Evolutionary conservation across 2,888 invertebrate genomes (phyloP).

Genomic region (Eupelmus urozonus): DNA sequence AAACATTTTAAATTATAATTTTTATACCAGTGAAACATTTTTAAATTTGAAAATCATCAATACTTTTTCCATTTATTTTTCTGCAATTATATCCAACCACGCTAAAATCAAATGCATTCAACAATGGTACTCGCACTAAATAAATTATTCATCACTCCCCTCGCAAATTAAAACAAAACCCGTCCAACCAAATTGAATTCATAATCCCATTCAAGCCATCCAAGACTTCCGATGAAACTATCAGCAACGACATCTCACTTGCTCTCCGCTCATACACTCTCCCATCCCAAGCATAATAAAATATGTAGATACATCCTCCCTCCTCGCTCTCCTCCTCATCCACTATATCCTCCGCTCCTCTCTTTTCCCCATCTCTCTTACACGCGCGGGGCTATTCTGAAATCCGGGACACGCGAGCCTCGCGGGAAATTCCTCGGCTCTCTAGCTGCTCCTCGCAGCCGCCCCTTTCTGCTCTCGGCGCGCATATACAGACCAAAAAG

Average conservation of each 20-base stretch:
- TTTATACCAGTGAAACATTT: too few relatives aligned
- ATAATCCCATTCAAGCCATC: too few relatives aligned
- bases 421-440: constrained; percentile 75
- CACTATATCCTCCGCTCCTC: not conserved
- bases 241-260: not conserved
- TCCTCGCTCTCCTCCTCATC: not conserved
- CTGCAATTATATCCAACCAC: too few relatives aligned
- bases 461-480: constrained; percentile 62
- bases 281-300: constrained; percentile 61
- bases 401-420: constrained; percentile 76
- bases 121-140: too few relatives aligned
- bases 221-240: not conserved
- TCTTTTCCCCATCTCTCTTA: constrained; percentile 22
- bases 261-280: not conserved
- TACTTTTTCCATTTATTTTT: too few relatives aligned
- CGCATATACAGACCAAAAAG: constrained; percentile 55
- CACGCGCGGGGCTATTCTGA: constrained; percentile 61
- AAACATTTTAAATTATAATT: too few relatives aligned
- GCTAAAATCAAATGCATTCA: too few relatives aligned
- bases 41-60: too few relatives aligned
- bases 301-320: constrained; percentile 47
- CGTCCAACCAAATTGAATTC: too few relatives aligned
- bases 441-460: constrained; percentile 63
- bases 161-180: too few relatives aligned
- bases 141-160: too few relatives aligned